Evolutionary conservation across 2,888 invertebrate genomes (phyloP), one percentile per base, ranked within the genome.

Genomic region (Phasia obesa): DNA sequence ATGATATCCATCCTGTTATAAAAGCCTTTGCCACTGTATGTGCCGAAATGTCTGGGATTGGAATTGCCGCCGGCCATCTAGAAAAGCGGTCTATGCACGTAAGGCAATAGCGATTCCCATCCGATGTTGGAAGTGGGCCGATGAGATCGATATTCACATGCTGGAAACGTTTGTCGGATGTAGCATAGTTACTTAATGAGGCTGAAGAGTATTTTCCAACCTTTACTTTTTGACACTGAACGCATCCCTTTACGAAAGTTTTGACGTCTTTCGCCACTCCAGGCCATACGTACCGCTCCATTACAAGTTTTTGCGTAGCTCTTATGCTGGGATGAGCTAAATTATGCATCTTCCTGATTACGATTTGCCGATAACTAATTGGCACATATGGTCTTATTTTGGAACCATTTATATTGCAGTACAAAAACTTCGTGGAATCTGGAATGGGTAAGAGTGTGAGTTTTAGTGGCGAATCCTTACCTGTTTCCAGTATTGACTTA

Each of bases 101-200:
- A n/a, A n/a, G n/a, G 6, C 87, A 86, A 77, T 91, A 91, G 7
- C 85, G 78, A 70, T 81, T 87, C 15, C 87, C 88, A 9, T 86
- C 87, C 13, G 64, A 81, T 9, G 38, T 38, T 13, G 84, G 70
- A 3, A 44, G 17, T 4, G 57, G 77, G 1, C 81, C 76, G 6
- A 92, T 85, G 7, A 67, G 31, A 85, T 92, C 91, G 9, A 92
- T 86, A 84, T 92, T 91, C 11, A 92, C 86, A 76, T 91, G 90
- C 3, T 86, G 79, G 84, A 92, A 85, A 17, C 85, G 78, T n/a
- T 75, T 73, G 2, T 59, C 49, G 2, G 65, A 53, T 0, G 17
- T 17, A 13, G 19, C 23, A 17, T 65, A 76, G 4, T 62, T 51
- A n/a, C 60, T 38, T 23, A 64, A 47, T 4, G 67, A 47, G 5